phyloP scores from a whole-genome alignment of 2,888 invertebrate species.

The Trypoxylon attenuatum region DNA sequence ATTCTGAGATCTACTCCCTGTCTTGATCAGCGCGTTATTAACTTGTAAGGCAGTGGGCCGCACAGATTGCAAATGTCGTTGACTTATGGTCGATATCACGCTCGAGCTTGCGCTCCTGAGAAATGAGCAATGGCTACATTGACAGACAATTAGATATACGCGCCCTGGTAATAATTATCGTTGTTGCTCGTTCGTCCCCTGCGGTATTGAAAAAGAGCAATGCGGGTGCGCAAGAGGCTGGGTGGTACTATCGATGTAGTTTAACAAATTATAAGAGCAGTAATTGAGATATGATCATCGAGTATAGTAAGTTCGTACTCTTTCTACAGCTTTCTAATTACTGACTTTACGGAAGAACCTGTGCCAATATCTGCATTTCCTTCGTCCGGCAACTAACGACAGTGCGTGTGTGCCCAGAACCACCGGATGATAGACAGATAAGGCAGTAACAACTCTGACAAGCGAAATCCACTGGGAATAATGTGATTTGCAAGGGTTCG shows the following conservation, averaged over 20 bases:
- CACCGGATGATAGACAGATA: too few relatives aligned
- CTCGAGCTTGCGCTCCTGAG: too few relatives aligned
- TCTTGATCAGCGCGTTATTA: not conserved
- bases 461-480: too few relatives aligned
- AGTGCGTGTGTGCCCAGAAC: too few relatives aligned
- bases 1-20: not conserved
- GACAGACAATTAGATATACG: slow-evolving; percentile 14
- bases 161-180: slow-evolving; percentile 16
- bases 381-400: too few relatives aligned
- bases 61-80: too few relatives aligned
- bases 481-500: too few relatives aligned
- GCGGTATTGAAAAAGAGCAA: slow-evolving; percentile 8
- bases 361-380: too few relatives aligned
- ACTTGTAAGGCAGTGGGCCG: too few relatives aligned
- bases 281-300: slow-evolving; percentile 22
- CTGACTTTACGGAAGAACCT: slow-evolving; percentile 3
- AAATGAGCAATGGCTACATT: too few relatives aligned
- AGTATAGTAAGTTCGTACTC: slow-evolving; percentile 11
- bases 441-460: too few relatives aligned
- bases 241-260: slow-evolving; percentile 4
- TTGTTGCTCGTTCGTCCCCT: slow-evolving; percentile 9
- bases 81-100: too few relatives aligned
- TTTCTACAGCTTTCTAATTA: slow-evolving; percentile 23
- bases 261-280: slow-evolving; percentile 22
- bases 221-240: not conserved